Evolutionary conservation across 2,888 invertebrate genomes (phyloP).

Genomic region (Spodoptera exigua): DNA sequence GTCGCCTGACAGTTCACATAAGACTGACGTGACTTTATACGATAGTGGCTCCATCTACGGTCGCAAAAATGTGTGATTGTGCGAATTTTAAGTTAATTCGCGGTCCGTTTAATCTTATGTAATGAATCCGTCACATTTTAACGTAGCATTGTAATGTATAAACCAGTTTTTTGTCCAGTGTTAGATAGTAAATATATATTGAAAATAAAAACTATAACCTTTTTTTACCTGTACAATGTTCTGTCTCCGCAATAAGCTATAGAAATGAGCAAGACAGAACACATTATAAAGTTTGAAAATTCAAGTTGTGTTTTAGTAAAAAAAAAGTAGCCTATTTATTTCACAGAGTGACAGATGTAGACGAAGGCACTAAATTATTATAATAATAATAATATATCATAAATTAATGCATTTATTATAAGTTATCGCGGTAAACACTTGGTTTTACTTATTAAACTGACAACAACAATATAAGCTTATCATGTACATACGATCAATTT

Average conservation of each 20-base stretch:
- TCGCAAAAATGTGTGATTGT: neutral
- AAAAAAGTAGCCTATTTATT: slow-evolving; percentile 7
- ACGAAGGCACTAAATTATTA: slow-evolving; percentile 69
- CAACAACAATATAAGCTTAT: slow-evolving; percentile 37
- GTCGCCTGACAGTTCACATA: no score
- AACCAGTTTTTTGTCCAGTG: slow-evolving; percentile 1
- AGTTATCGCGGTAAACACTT: slow-evolving; percentile 74
- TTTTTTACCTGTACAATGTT: no score
- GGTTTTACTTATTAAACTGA: slow-evolving; percentile 45
- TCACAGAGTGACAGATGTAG: slow-evolving; percentile 56
- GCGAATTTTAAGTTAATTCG: neutral
- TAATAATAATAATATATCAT: slow-evolving; percentile 60
- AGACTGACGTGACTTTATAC: no score
- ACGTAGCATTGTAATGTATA: slow-evolving; percentile 15
- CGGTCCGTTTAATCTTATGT: slow-evolving; percentile 37
- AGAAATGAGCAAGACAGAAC: no score
- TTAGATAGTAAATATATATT: neutral
- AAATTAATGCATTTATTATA: slow-evolving; percentile 81
- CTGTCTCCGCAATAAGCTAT: no score
- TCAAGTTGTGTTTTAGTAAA: slow-evolving; percentile 13
- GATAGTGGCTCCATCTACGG: no score
- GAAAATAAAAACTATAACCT: no score
- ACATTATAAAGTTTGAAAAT: neutral
- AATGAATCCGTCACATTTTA: slow-evolving; percentile 35
- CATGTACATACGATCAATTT: slow-evolving; percentile 18